Percentiles rank a stretch among this genome's conserved stretches.
phyloP scores from a whole-genome alignment of 2,797 vertebrate species.

The Lacerta bilineata region DNA sequence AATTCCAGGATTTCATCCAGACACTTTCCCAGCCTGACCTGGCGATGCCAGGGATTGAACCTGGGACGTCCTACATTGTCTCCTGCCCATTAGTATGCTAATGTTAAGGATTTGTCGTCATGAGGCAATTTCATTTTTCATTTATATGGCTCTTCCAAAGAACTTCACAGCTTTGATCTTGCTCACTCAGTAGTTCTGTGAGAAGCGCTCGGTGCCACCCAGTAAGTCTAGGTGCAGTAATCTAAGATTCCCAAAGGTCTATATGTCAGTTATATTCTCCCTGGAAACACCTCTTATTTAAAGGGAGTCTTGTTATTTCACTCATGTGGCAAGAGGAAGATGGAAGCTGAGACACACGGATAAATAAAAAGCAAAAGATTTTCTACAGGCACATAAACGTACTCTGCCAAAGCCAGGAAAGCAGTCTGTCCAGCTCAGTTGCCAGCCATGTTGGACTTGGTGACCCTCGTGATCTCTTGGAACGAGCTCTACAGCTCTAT shows the following conservation, averaged over 20 bases:
- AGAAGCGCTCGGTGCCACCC: not conserved
- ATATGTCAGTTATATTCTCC: not conserved
- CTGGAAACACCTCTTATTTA: not conserved
- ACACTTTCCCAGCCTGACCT: no score
- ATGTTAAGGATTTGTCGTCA: not conserved
- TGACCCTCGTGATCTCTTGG: no score
- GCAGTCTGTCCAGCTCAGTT: not conserved
- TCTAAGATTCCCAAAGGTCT: not conserved
- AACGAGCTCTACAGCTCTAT: no score
- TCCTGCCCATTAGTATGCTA: not conserved
- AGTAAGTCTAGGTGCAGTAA: no score
- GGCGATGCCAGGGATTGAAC: no score
- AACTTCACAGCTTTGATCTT: not conserved
- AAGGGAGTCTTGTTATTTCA: not conserved
- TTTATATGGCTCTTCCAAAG: not conserved
- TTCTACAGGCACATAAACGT: not conserved
- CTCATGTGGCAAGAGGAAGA: not conserved
- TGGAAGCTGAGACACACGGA: not conserved
- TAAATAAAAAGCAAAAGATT: not conserved
- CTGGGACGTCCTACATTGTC: no score
- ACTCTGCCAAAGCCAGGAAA: not conserved
- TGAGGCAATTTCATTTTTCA: not conserved
- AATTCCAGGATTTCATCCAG: no score
- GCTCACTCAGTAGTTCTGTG: not conserved
- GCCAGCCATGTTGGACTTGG: no score